Percentiles rank a stretch among this genome's conserved stretches.
phyloP scores from a whole-genome alignment of 2,113 vertebrate genomes.

The Donacobius atricapilla region DNA sequence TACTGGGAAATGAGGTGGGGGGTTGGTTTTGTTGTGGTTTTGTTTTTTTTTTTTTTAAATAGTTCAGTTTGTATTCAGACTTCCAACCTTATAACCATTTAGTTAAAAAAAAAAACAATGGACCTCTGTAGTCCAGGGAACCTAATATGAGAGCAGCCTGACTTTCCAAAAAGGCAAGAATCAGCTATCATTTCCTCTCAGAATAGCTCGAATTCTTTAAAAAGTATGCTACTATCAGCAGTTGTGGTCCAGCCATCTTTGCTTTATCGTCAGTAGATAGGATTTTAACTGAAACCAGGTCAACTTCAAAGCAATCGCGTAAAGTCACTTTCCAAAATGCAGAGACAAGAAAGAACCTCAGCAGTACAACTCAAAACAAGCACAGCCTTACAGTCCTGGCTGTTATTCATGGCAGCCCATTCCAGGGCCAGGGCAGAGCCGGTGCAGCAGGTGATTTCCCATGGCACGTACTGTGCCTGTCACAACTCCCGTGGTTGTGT shows the following conservation, averaged over 20 bases:
- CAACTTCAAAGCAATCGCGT: background rate
- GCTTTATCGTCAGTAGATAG: background rate
- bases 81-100: background rate
- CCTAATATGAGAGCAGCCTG: slow-evolving; percentile 21
- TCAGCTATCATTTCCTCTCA: slow-evolving; percentile 22
- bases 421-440: background rate
- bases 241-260: background rate
- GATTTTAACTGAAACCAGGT: background rate
- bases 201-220: slow-evolving; percentile 29
- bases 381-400: background rate
- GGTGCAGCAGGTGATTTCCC: background rate
- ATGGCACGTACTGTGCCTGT: background rate
- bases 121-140: slow-evolving; percentile 47
- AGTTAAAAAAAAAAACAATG: slow-evolving; percentile 34
- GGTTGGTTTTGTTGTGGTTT: background rate
- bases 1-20: background rate
- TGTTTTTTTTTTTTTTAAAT: background rate
- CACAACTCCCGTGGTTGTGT: background rate
- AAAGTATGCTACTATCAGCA: background rate
- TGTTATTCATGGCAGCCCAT: background rate
- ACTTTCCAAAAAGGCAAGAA: slow-evolving; percentile 15
- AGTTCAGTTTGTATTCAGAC: background rate
- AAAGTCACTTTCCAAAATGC: background rate
- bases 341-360: background rate
- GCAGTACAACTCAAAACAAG: background rate